Evolutionary conservation across 2,113 vertebrate genomes (phyloP).

Genomic region (Brachyhypopomus occidentalis): DNA sequence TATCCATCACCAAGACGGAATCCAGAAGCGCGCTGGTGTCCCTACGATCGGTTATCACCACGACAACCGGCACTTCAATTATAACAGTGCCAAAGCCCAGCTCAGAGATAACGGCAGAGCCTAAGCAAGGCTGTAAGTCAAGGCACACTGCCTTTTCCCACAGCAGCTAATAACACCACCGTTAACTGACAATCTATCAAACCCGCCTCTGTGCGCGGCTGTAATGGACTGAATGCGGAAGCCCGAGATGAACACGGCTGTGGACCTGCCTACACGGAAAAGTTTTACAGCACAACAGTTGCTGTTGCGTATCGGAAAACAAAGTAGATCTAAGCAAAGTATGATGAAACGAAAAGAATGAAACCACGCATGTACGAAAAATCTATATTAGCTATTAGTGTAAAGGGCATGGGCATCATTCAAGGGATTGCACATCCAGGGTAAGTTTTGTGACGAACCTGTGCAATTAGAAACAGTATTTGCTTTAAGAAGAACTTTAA

Average conservation of each 20-base stretch:
- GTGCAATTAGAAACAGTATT: too few species aligned
- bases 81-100: slow-evolving; percentile 49
- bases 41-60: slow-evolving; percentile 53
- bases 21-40: slow-evolving; percentile 41
- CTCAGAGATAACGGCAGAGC: slow-evolving; percentile 58
- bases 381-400: neutral
- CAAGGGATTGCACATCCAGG: too few species aligned
- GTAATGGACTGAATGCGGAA: slow-evolving; percentile 34
- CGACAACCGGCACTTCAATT: slow-evolving; percentile 57
- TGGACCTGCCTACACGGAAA: slow-evolving; percentile 13
- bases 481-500: too few species aligned
- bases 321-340: too few species aligned
- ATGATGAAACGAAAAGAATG: too few species aligned
- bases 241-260: slow-evolving; percentile 13
- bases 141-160: slow-evolving; percentile 32
- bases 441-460: too few species aligned
- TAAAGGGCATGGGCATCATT: neutral
- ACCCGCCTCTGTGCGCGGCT: slow-evolving; percentile 30
- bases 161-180: slow-evolving; percentile 53
- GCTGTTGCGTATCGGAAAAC: too few species aligned
- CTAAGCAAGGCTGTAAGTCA: slow-evolving; percentile 46
- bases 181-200: slow-evolving; percentile 54
- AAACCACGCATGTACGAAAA: neutral
- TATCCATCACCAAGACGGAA: slow-evolving; percentile 61
- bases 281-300: neutral